Conservation (phyloP, 2,797 vertebrate genomes). For the Linurgus olivaceus region DNA sequence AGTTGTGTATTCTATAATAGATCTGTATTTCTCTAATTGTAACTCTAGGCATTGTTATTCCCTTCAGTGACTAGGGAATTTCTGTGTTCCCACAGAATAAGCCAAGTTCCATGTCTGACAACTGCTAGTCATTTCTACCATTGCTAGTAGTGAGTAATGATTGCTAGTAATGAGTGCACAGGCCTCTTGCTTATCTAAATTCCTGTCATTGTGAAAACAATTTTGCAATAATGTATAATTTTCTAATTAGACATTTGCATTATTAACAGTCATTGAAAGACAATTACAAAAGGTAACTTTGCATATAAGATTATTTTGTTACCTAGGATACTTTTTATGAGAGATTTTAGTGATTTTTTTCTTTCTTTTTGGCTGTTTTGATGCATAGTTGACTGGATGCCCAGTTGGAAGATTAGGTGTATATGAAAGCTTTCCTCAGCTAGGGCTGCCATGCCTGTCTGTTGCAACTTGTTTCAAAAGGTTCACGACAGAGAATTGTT, state of each 20-base stretch:
- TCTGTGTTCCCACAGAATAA: conserved; percentile 25
- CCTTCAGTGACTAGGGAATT: neutral
- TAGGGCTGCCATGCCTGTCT: conserved; percentile 23
- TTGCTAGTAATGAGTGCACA: neutral
- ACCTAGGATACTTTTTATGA: conserved; percentile 69
- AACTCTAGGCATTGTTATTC: neutral
- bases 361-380: conserved; percentile 64
- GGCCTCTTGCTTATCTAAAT: conserved; percentile 36
- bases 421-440: conserved; percentile 67
- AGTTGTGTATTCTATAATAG: neutral
- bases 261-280: conserved; percentile 85
- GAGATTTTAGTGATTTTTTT: conserved; percentile 54
- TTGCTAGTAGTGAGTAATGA: conserved; percentile 20
- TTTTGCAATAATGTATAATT: conserved; percentile 17
- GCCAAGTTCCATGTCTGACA: conserved; percentile 38
- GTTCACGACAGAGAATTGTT: neutral
- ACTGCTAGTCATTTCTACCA: conserved; percentile 40
- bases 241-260: conserved; percentile 69
- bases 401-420: conserved; percentile 70
- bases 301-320: conserved; percentile 64
- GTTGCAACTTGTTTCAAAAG: conserved; percentile 69
- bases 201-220: conserved; percentile 40
- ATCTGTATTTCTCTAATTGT: neutral
- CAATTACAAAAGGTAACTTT: conserved; percentile 65
- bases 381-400: conserved; percentile 76